Percentiles rank a stretch among this genome's conserved stretches.
phyloP scores from a whole-genome alignment of 2,113 vertebrate species.

The Mesocricetus auratus region DNA sequence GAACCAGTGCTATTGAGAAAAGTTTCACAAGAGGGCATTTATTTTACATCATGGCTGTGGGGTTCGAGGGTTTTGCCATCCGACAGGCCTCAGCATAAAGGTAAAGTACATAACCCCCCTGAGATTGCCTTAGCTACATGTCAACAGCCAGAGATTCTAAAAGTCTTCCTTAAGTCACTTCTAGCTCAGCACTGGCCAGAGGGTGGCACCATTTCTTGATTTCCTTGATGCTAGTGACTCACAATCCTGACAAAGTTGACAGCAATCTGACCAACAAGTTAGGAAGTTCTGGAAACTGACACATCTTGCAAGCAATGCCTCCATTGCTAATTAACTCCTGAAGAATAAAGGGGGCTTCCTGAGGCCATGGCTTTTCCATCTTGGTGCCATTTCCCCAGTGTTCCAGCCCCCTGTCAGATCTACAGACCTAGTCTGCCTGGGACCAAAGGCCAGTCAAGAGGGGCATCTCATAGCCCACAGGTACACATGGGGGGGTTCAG shows the following conservation, averaged over 20 bases:
- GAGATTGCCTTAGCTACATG: neutral
- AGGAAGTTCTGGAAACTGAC: neutral
- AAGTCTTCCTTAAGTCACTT: neutral
- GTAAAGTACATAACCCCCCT: no score
- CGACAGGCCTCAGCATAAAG: neutral
- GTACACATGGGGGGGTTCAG: neutral
- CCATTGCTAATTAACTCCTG: neutral
- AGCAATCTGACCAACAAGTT: neutral
- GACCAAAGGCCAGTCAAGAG: neutral
- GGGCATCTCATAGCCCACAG: fast-evolving
- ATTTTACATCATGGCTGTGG: neutral
- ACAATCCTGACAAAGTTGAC: neutral
- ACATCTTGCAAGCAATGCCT: neutral
- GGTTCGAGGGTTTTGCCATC: neutral
- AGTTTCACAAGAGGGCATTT: neutral
- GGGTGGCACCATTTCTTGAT: neutral
- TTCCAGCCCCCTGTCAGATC: neutral
- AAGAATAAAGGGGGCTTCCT: neutral
- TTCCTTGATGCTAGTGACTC: neutral
- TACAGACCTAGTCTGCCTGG: no score
- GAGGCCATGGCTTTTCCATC: neutral
- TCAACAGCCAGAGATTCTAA: neutral
- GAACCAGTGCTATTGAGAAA: neutral
- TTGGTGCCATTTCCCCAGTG: neutral
- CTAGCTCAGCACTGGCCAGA: neutral